phyloP scores from a whole-genome alignment of 2,113 vertebrate genomes.

The Mus musculus region DNA sequence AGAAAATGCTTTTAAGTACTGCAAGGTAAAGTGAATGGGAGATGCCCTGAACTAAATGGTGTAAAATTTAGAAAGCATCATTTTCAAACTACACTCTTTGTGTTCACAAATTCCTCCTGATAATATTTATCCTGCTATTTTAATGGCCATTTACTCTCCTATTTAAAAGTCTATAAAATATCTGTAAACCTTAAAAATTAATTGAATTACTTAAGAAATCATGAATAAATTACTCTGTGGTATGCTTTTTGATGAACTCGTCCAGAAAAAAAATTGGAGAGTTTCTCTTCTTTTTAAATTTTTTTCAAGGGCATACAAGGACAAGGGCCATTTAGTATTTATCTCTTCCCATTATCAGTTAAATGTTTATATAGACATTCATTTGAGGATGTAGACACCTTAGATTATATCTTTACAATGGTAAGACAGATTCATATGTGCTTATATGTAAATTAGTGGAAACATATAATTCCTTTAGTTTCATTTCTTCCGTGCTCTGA shows the following conservation, averaged over 20 bases:
- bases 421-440: background rate
- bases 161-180: constrained; percentile 50
- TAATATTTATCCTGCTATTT: constrained; percentile 34
- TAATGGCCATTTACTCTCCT: constrained; percentile 32
- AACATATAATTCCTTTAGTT: background rate
- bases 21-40: constrained; percentile 44
- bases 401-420: constrained; percentile 30
- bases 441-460: background rate
- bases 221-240: constrained; percentile 21
- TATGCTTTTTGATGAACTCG: constrained; percentile 32
- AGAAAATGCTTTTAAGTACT: constrained; percentile 37
- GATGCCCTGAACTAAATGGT: background rate
- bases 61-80: constrained; percentile 17
- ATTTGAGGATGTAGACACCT: background rate
- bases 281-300: background rate
- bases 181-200: constrained; percentile 36
- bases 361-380: background rate
- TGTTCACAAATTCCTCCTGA: constrained; percentile 55
- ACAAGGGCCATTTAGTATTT: background rate
- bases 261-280: background rate
- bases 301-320: background rate
- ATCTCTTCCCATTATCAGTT: background rate
- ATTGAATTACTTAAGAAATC: constrained; percentile 49
- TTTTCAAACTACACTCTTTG: constrained; percentile 41
- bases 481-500: background rate